phyloP scores from a whole-genome alignment of 2,113 vertebrate genomes.

The Zapornia atra region DNA sequence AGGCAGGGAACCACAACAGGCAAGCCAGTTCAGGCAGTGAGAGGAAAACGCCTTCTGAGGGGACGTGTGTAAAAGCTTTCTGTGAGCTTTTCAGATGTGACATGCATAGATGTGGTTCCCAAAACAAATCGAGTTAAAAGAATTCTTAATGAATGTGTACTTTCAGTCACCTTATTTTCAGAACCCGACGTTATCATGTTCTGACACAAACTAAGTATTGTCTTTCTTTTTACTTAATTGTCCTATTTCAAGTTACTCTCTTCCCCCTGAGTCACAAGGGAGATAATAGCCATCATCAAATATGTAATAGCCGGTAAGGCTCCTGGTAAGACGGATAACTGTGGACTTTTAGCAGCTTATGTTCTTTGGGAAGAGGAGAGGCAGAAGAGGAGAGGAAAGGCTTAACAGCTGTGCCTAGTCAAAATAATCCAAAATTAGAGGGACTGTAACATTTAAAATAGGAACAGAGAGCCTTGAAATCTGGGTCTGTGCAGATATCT shows the following conservation, averaged over 20 bases:
- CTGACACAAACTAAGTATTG: background rate
- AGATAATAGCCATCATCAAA: constrained; percentile 1
- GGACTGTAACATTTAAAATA: constrained; percentile 56
- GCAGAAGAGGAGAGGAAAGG: constrained; percentile 4
- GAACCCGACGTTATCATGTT: background rate
- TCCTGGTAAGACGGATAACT: background rate
- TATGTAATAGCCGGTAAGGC: background rate
- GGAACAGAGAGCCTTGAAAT: constrained; percentile 15
- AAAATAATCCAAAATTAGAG: constrained; percentile 61
- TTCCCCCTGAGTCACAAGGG: background rate
- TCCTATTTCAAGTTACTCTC: background rate
- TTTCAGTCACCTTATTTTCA: background rate
- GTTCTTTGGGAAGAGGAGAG: background rate
- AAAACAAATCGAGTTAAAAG: background rate
- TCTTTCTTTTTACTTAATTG: background rate
- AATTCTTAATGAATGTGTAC: background rate
- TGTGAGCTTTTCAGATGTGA: background rate
- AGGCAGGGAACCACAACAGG: background rate
- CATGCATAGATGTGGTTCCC: background rate
- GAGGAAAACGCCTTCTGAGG: background rate
- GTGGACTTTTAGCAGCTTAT: constrained; percentile 1
- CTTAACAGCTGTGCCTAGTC: constrained; percentile 46
- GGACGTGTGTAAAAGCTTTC: background rate
- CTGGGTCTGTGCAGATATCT: constrained; percentile 32
- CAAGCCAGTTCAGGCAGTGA: background rate